Percentiles rank a stretch among this genome's conserved stretches.
These are phyloP conservation scores for Ptychadena robeensis DNA, from an alignment of 2,797 vertebrate genomes.

Conservation along the genomic window DNA sequence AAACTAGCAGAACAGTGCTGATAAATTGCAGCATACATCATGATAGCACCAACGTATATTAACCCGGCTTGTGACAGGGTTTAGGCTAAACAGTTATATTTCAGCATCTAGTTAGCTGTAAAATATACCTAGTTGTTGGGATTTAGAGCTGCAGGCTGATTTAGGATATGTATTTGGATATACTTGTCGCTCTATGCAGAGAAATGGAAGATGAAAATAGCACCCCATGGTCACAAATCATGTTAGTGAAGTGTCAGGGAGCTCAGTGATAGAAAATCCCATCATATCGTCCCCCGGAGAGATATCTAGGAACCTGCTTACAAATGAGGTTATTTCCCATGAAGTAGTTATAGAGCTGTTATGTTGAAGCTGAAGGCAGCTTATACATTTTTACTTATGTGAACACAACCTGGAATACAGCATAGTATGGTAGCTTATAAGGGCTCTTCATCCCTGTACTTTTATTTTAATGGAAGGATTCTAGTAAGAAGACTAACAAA, in stretches of 20 bases:
- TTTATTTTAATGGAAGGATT: too few relatives aligned
- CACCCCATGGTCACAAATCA: constrained; percentile 47
- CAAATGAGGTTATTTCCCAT: constrained; percentile 48
- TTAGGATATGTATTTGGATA: constrained; percentile 9
- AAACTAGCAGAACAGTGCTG: too few relatives aligned
- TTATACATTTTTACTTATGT: constrained; percentile 7
- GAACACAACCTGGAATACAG: background rate
- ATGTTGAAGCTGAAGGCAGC: constrained; percentile 11
- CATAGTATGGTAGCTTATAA: background rate
- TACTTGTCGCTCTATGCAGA: constrained; percentile 9
- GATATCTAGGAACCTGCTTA: constrained; percentile 41
- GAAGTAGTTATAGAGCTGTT: constrained; percentile 14
- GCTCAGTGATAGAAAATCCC: constrained; percentile 44
- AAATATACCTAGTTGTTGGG: background rate
- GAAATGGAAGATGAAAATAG: constrained; percentile 26
- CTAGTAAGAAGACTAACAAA: too few relatives aligned
- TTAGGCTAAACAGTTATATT: background rate
- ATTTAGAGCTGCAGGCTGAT: constrained; percentile 7
- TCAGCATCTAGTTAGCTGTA: background rate
- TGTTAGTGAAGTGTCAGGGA: constrained; percentile 39
- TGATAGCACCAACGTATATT: background rate
- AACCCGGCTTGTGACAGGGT: background rate
- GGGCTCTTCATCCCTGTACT: background rate
- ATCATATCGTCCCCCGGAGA: constrained; percentile 37
- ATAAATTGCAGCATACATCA: background rate